A percentile compares a stretch with the other conserved stretches of the same genome.
These are phyloP conservation scores for Aphidius colemani DNA, from an alignment of 2,888 invertebrate genomes.

Conservation along the genomic window DNA sequence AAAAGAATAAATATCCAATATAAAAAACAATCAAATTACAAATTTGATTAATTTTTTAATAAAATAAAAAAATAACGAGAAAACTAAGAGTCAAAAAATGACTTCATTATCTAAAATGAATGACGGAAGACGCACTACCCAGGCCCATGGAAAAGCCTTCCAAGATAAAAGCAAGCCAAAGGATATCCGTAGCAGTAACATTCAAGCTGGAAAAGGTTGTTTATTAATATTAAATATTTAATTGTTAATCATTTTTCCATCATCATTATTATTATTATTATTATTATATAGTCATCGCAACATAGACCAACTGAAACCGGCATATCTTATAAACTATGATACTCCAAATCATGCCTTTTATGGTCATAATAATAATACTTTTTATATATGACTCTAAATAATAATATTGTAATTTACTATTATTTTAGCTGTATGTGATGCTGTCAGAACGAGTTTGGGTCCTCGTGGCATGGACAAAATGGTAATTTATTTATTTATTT, in stretches of 20 bases:
- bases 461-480: constrained; percentile 99
- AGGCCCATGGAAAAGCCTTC: constrained; percentile 66
- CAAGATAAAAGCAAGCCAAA: constrained; percentile 93
- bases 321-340: too few relatives aligned
- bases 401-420: constrained; percentile 22
- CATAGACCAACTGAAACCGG: too few relatives aligned
- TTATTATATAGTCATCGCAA: too few relatives aligned
- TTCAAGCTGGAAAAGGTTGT: constrained; percentile 94
- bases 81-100: constrained; percentile 50
- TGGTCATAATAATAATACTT: not conserved
- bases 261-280: not conserved
- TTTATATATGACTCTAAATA: not conserved
- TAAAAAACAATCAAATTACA: too few relatives aligned
- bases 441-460: constrained; percentile 96
- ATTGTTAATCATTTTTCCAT: constrained; percentile 7
- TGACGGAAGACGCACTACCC: constrained; percentile 57
- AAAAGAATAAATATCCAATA: too few relatives aligned
- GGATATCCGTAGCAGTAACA: constrained; percentile 93
- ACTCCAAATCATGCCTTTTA: not conserved
- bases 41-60: too few relatives aligned
- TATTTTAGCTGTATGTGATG: constrained; percentile 93
- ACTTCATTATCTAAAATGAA: constrained; percentile 60
- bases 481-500: constrained; percentile 65
- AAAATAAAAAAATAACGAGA: too few relatives aligned
- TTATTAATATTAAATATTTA: not conserved